Percentiles rank a stretch among this genome's conserved stretches.
Conservation (phyloP, 2,797 vertebrate genomes). For the Malurus splendens region DNA sequence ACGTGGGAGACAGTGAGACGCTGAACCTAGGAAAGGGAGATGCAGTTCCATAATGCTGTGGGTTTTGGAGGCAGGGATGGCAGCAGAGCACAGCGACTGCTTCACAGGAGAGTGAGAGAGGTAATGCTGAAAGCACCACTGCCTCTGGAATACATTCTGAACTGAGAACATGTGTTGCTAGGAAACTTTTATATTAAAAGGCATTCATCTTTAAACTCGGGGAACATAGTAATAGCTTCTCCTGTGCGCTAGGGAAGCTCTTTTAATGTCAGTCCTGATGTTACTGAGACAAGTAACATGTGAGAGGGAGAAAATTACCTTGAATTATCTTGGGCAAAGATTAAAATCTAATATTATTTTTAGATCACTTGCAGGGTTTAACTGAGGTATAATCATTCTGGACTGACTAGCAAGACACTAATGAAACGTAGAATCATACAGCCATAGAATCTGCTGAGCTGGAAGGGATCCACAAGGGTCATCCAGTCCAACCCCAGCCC, state of each 20-base stretch:
- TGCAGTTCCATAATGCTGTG: not conserved
- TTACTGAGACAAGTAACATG: not conserved
- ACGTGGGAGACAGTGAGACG: not conserved
- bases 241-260: not conserved
- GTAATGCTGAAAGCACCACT: not conserved
- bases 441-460: not conserved
- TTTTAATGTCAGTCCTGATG: not conserved
- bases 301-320: not conserved
- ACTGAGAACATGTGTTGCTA: slow-evolving; percentile 30
- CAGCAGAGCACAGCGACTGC: not conserved
- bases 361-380: not conserved
- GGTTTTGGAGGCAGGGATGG: not conserved
- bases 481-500: not conserved
- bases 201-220: slow-evolving; percentile 21
- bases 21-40: not conserved
- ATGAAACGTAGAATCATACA: not conserved
- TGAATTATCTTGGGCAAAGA: not conserved
- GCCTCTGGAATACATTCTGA: not conserved
- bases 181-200: slow-evolving; percentile 49
- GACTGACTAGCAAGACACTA: not conserved
- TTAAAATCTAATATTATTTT: not conserved
- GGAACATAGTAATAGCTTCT: not conserved
- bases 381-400: not conserved
- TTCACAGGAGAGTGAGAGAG: not conserved
- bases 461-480: not conserved